Evolutionary conservation across 2,888 invertebrate genomes (phyloP), one percentile per base, ranked within the genome.

Genomic region (Heliconius erato): DNA sequence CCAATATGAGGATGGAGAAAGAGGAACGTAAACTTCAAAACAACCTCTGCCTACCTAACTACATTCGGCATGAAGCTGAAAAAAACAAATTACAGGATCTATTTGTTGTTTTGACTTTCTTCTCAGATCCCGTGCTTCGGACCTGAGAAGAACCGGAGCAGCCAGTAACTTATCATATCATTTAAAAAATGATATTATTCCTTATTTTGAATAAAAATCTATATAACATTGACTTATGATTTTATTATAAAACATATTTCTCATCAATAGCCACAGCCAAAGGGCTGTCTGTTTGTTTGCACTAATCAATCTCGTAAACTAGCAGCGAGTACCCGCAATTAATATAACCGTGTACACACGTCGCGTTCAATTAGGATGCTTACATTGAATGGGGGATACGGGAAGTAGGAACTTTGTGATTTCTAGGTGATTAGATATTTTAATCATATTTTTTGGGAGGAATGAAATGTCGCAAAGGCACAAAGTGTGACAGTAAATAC

Each of bases 341-440:
- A 84, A 84, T 82, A 85, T 83, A 83, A 80, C 84, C 83, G 84
- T 84, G 84, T 87, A 85, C 85, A 84, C 83, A 86, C 81, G 83
- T 82, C 85, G 84, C 82, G 85, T 85, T 85, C 85, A 86, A 86
- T 87, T 86, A 85, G 85, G 79, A 76, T 54, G 81, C 71, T 74
- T 80, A 26, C 71, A 44, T 54, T 79, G 74, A 69, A 65, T 23
- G 40, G 74, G 35, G 35, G 72, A 69, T 74, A 35, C 84, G 40
- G 28, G 32, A 26, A 83, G 82, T 85, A 23, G 19, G 85, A 68
- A 87, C 84, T 12, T 54, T 79, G 35, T 9, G 23, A 59, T n/a
- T 59, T 35, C 6, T 59, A 69, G 12, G 54, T n/a, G n/a, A 69
- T 59, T 54, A 76, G 59, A 59, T n/a, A n/a, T 12, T 16, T 65